Evolutionary conservation across 2,888 invertebrate species (phyloP), one percentile per base, ranked within the genome.

Genomic region (Bombyx huttoni): DNA sequence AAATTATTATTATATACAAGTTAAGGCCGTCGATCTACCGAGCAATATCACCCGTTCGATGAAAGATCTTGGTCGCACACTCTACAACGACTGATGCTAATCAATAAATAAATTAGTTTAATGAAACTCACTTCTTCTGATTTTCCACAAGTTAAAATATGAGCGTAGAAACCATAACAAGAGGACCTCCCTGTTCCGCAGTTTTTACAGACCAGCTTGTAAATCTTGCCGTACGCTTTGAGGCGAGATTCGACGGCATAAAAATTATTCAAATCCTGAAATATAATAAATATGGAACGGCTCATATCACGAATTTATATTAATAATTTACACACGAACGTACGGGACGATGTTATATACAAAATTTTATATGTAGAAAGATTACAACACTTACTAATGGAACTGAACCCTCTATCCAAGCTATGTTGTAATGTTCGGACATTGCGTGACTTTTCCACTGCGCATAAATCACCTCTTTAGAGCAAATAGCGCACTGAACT

Each of bases 111-210:
- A 49, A 12, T 48, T 45, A 51, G 52, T 40, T n/a, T 51, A 45
- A 54, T 48, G 50, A 47, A 13, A 58, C 60, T 58, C 65, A 91
- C 91, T 75, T 89, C 82, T 13, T 85, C 84, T 7, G 86, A 68
- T 73, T 91, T 91, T 13, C 91, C 91, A 64, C 93, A 93, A 51
- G 87, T 84, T 49, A 88, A 70, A 49, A 90, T 71, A 65, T 93
- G 93, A 0, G 92, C 91, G 53, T 91, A 78, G 60, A 90, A 92
- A 33, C 93, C 93, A 35, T 81, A 64, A 3, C 80, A 85, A 3
- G 91, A 91, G 46, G 76, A 81, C 69, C 91, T 76, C 48, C 73
- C 69, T 56, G 79, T 58, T 0, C 81, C 81, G 65, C 93, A 93
- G 51, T 68, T 72, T 56, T 89, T 89, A 65, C 93, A 93, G 49